Percentiles rank a stretch among this genome's conserved stretches.
Evolutionary conservation across 2,888 invertebrate species (phyloP).

Genomic region (Meiosimyza decipiens): DNA sequence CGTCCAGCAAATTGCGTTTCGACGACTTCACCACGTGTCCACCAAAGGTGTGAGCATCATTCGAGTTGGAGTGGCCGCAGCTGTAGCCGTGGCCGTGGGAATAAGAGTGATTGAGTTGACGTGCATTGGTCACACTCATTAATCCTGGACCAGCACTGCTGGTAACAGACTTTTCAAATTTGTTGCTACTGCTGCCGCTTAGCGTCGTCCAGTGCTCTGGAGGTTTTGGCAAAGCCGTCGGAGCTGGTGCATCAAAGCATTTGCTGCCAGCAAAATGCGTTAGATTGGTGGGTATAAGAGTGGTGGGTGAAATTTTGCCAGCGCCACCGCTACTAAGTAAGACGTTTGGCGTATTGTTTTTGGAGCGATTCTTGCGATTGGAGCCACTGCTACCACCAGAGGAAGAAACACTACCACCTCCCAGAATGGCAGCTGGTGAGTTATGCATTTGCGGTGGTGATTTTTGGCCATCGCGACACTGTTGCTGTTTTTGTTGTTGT

Average conservation of each 20-base stretch:
- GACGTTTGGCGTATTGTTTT: slow-evolving; percentile 47
- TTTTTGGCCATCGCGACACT: slow-evolving; percentile 49
- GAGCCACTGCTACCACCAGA: slow-evolving; percentile 48
- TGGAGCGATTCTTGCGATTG: slow-evolving; percentile 57
- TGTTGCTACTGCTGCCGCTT: slow-evolving; percentile 41
- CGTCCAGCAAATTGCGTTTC: slow-evolving; percentile 64
- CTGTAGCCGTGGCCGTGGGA: neutral
- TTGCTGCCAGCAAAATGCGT: slow-evolving; percentile 78
- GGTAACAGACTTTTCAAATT: slow-evolving; percentile 42
- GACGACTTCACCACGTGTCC: slow-evolving; percentile 58
- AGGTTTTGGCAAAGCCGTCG: slow-evolving; percentile 82
- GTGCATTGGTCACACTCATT: slow-evolving; percentile 45
- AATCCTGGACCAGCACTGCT: slow-evolving; percentile 57
- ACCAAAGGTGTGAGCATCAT: slow-evolving; percentile 44
- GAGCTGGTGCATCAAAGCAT: slow-evolving; percentile 85
- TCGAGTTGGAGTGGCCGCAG: slow-evolving; percentile 29
- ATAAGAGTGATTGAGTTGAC: slow-evolving; percentile 41
- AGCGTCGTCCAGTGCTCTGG: slow-evolving; percentile 79
- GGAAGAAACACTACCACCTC: slow-evolving; percentile 49
- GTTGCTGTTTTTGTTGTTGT: slow-evolving; percentile 40
- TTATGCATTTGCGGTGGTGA: slow-evolving; percentile 53
- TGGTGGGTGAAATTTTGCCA: slow-evolving; percentile 59
- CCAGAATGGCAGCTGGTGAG: slow-evolving; percentile 60
- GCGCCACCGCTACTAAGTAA: slow-evolving; percentile 47
- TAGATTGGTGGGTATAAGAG: slow-evolving; percentile 64